Base-by-base conservation (phyloP, 1,140 invertebrate species). In the Drosophila lacteicornis region DNA sequence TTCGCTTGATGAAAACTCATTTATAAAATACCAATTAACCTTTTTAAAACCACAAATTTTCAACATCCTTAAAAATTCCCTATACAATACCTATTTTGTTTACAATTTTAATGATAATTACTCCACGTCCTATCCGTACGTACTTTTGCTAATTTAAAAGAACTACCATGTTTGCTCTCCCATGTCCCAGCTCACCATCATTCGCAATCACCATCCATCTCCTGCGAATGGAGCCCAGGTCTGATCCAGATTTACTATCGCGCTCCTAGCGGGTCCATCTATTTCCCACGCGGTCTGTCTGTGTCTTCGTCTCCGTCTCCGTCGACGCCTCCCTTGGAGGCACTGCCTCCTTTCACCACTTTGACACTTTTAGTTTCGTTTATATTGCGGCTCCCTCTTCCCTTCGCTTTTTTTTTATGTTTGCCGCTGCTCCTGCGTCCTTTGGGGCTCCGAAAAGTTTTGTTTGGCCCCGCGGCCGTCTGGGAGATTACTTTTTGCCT, bases 311-410 rank as follows among this genome's bases (percentile, higher is more conserved):
- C 51, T 15, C 17, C 12, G 17, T 22, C 46, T 66, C 38, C 17
- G 27, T 22, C 30, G 17, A 27, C 46, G 27, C 30, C 47, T 50
- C 22, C 53, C 11, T 56, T 56, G 36, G 53, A 59, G 61, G 19
- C 45, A 38, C 36, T 78, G 57, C 74, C 80, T 80, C 65, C 71
- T 65, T 88, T 78, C 77, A 70, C 77, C 84, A 75, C 80, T 83
- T 87, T 80, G 84, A 88, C 84, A 88, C 84, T 88, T 87, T 87
- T 84, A 87, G 84, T 84, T 75, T 77, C 51, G 73, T 62, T 75
- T 70, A 59, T 67, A 36, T 60, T 57, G 55, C 38, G 19, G 8
- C 25, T 5, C 11, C 63, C 38, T 50, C 59, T 53, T 22, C 43
- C 25, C 50, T 42, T 30, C 27, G 27, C 6, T 47, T 57, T 60